Conservation (phyloP, 2,888 invertebrate species). For the Heliconius cydno region DNA sequence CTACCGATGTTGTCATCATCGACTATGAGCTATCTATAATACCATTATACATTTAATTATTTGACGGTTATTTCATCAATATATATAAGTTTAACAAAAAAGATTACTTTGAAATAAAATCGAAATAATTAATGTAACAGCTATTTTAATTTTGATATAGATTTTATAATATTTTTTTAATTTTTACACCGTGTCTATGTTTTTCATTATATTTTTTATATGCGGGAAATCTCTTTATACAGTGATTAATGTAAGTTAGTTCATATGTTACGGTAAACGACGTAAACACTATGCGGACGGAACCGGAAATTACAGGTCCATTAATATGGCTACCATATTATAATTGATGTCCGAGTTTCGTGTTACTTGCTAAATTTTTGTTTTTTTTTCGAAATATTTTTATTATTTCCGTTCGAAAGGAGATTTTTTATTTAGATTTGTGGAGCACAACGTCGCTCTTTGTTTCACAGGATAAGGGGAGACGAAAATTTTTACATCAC, state of each 20-base stretch:
- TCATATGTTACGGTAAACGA: constrained; percentile 12
- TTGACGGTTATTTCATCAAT: no score
- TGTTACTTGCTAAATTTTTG: constrained; percentile 3
- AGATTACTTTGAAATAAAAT: no score
- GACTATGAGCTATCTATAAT: no score
- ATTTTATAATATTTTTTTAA: background rate
- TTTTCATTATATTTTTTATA: background rate
- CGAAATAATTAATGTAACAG: no score
- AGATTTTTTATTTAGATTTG: no score
- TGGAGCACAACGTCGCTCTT: no score
- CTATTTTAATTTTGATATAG: background rate
- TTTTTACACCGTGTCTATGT: background rate
- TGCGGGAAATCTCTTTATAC: background rate
- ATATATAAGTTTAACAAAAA: no score
- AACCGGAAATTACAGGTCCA: constrained; percentile 24
- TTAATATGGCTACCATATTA: constrained; percentile 23
- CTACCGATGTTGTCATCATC: no score
- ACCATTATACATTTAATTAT: no score
- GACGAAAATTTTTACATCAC: no score
- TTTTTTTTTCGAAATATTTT: background rate
- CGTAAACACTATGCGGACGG: constrained; percentile 22
- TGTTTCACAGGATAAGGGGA: no score
- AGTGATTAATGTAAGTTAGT: constrained; percentile 2
- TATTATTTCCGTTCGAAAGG: no score
- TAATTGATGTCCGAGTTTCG: constrained; percentile 27